Evolutionary conservation across 2,888 invertebrate genomes (phyloP).

Genomic region (Urechis unicinctus): DNA sequence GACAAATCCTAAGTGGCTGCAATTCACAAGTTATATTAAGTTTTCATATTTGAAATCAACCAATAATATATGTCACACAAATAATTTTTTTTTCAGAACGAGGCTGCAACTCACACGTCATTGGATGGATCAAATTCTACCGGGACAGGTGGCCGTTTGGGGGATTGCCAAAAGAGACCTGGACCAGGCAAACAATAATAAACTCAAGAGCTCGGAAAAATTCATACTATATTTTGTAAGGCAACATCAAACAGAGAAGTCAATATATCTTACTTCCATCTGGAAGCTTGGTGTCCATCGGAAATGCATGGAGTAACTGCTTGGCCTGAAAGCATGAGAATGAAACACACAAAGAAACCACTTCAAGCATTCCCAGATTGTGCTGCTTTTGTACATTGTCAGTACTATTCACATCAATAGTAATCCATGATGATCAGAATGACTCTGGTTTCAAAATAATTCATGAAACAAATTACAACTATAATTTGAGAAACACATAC

Average conservation of each 20-base stretch:
- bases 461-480: too few species aligned
- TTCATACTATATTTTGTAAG: not conserved
- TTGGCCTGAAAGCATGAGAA: slow-evolving; percentile 33
- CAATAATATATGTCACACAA: too few species aligned
- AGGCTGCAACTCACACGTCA: slow-evolving; percentile 23
- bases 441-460: too few species aligned
- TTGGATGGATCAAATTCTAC: slow-evolving; percentile 36
- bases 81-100: too few species aligned
- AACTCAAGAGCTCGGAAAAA: not conserved
- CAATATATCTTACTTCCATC: slow-evolving; percentile 41
- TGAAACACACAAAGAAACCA: not conserved
- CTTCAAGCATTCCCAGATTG: too few species aligned
- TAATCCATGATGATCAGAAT: too few species aligned
- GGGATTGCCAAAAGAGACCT: slow-evolving; percentile 50
- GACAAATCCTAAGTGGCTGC: slow-evolving; percentile 39
- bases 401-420: too few species aligned
- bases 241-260: not conserved
- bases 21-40: slow-evolving; percentile 2
- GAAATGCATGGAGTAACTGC: slow-evolving; percentile 47
- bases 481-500: slow-evolving; percentile 26
- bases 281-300: slow-evolving; percentile 39
- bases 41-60: not conserved
- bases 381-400: too few species aligned
- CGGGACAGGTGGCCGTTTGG: slow-evolving; percentile 48
- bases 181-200: slow-evolving; percentile 16